These are phyloP conservation scores for Cantharis lateralis DNA, from an alignment of 2,888 invertebrate species.

Conservation along the genomic window DNA sequence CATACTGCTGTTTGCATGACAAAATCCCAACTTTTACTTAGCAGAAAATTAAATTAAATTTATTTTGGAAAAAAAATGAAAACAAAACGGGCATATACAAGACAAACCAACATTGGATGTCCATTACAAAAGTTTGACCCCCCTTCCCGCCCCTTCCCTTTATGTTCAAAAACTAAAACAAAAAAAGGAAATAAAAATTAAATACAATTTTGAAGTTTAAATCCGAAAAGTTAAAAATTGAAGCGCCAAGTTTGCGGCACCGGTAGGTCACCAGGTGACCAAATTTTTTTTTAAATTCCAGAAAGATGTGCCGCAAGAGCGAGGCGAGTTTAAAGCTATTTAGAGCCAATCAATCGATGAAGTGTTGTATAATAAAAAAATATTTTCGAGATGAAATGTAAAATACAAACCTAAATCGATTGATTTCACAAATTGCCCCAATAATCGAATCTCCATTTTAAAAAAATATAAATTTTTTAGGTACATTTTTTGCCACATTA, in stretches of 20 bases:
- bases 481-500: conserved; percentile 12
- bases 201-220: not conserved
- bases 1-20: not conserved
- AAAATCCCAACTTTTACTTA: not conserved
- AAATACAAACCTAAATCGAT: conserved; percentile 24
- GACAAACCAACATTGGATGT: not conserved
- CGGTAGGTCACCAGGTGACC: not conserved
- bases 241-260: not conserved
- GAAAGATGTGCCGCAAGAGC: conserved; percentile 4
- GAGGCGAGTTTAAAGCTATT: not conserved
- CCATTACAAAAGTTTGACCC: not conserved
- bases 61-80: not conserved
- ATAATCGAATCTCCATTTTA: not conserved
- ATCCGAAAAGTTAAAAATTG: not conserved
- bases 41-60: not conserved
- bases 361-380: conserved; percentile 29
- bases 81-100: not conserved
- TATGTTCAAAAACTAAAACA: not conserved
- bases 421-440: conserved; percentile 4
- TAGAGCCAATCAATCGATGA: conserved; percentile 11
- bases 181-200: not conserved
- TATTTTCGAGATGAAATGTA: conserved; percentile 29
- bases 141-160: not conserved
- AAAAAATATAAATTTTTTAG: not conserved
- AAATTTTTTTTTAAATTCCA: conserved; percentile 5